Conservation (phyloP, 1,140 invertebrate species). For the Ctenoplectra terminalis region DNA sequence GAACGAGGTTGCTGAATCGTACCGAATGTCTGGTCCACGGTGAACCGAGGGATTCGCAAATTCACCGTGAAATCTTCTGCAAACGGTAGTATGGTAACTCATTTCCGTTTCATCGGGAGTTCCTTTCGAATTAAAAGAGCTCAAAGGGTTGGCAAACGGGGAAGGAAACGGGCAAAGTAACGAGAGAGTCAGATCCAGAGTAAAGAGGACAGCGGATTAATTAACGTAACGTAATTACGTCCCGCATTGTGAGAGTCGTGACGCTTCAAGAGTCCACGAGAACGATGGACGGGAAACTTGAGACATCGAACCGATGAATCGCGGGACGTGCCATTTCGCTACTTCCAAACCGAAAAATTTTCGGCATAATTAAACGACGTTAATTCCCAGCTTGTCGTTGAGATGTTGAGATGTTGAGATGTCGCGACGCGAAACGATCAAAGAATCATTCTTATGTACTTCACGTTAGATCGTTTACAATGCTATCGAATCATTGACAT, state of each 20-base stretch:
- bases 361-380: neutral
- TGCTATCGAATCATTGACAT: too few species aligned
- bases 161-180: too few species aligned
- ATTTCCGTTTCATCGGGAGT: slow-evolving; percentile 73
- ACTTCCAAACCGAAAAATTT: neutral
- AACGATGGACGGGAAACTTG: slow-evolving; percentile 46
- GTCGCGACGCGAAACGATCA: neutral
- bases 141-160: slow-evolving; percentile 18
- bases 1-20: slow-evolving; percentile 57
- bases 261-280: slow-evolving; percentile 27
- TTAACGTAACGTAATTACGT: slow-evolving; percentile 74
- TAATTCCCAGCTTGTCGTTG: neutral
- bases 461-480: too few species aligned
- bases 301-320: slow-evolving; percentile 23
- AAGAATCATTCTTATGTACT: neutral
- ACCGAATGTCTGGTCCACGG: slow-evolving; percentile 40
- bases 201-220: slow-evolving; percentile 65
- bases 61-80: slow-evolving; percentile 73
- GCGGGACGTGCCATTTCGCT: slow-evolving; percentile 1
- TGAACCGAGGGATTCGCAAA: slow-evolving; percentile 59
- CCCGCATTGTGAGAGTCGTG: slow-evolving; percentile 51
- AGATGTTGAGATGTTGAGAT: too few species aligned
- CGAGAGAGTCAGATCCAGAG: slow-evolving; percentile 2
- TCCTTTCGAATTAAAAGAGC: slow-evolving; percentile 65
- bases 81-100: slow-evolving; percentile 73